These are phyloP conservation scores for Holotrichia oblita DNA, from an alignment of 1,140 invertebrate genomes.

Conservation along the genomic window DNA sequence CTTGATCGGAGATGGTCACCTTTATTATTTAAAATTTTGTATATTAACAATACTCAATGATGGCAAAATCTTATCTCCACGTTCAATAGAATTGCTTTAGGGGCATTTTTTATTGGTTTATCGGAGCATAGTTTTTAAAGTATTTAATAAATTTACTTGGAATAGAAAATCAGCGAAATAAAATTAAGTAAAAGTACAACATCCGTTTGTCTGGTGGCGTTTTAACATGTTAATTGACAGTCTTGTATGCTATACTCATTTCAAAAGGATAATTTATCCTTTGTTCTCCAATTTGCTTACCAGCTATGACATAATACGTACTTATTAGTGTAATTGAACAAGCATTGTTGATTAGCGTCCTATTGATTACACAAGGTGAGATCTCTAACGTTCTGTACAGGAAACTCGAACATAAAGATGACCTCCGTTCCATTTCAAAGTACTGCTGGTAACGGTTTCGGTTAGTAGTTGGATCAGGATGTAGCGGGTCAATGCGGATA, in stretches of 20 bases:
- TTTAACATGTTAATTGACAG: too few species aligned
- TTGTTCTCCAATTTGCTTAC: not conserved
- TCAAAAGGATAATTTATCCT: slow-evolving; percentile 10
- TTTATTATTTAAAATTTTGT: too few species aligned
- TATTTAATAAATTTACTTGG: too few species aligned
- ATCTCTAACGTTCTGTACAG: not conserved
- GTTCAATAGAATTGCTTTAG: too few species aligned
- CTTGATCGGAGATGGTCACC: too few species aligned
- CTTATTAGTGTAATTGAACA: not conserved
- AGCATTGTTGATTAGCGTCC: not conserved
- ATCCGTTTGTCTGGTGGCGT: too few species aligned
- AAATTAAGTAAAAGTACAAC: too few species aligned
- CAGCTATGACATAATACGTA: not conserved
- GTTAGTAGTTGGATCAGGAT: not conserved
- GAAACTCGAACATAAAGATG: not conserved
- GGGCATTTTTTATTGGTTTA: too few species aligned
- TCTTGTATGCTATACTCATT: not conserved
- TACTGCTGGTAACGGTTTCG: not conserved
- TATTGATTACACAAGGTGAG: slow-evolving; percentile 19
- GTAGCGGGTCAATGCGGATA: not conserved
- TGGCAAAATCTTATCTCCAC: too few species aligned
- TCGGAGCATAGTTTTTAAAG: too few species aligned
- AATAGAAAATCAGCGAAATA: too few species aligned
- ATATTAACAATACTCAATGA: too few species aligned
- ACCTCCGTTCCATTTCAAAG: not conserved